Conservation (phyloP, 2,113 vertebrate genomes). For the Lampris incognitus region DNA sequence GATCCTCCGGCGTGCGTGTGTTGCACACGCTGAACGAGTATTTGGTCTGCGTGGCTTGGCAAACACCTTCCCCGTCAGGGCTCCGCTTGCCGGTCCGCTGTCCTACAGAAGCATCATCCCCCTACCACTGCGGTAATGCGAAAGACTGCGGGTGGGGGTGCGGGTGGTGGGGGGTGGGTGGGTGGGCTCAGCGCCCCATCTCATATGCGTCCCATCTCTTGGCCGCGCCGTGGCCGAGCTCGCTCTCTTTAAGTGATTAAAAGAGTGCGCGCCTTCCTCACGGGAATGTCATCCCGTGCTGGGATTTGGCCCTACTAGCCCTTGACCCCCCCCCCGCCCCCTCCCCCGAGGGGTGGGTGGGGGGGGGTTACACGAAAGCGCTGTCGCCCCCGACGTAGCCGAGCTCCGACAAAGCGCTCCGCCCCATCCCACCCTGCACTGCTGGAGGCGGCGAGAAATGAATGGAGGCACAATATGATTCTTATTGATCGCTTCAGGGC, state of each 20-base stretch:
- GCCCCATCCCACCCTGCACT: neutral
- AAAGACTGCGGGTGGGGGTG: no score
- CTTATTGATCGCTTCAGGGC: slow-evolving; percentile 30
- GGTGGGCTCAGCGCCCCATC: neutral
- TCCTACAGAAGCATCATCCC: no score
- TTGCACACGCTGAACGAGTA: slow-evolving; percentile 66
- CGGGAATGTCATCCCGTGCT: neutral
- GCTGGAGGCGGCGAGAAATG: slow-evolving; percentile 3
- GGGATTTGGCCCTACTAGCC: slow-evolving; percentile 32
- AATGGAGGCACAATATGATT: slow-evolving; percentile 13
- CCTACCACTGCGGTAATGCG: no score
- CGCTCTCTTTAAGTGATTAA: slow-evolving; percentile 14
- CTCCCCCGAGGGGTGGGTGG: neutral
- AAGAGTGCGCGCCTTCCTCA: neutral
- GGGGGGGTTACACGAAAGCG: neutral
- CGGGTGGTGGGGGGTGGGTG: no score
- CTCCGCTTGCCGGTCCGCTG: neutral
- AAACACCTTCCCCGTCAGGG: slow-evolving; percentile 38
- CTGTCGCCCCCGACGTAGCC: slow-evolving; percentile 24
- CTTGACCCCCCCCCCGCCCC: slow-evolving; percentile 4
- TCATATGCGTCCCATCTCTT: slow-evolving; percentile 29
- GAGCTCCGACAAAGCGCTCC: neutral
- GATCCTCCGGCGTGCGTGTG: slow-evolving; percentile 52
- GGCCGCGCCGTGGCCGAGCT: neutral
- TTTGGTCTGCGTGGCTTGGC: slow-evolving; percentile 64